Percentiles rank a stretch among this genome's conserved stretches.
Conservation (phyloP, 2,888 invertebrate species). For the Lymantria dispar region DNA sequence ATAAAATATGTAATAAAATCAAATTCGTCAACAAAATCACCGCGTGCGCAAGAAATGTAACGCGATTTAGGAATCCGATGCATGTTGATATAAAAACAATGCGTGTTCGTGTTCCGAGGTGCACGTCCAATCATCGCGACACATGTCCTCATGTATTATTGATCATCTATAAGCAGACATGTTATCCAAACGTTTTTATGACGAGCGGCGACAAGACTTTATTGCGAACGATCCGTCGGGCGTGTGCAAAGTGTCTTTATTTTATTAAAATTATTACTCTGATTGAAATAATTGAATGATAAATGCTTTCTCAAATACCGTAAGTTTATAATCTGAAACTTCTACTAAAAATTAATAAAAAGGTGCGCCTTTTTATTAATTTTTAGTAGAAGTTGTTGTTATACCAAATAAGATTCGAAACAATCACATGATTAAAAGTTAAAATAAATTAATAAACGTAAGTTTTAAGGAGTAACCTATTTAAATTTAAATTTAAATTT, state of each 20-base stretch:
- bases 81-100: constrained; percentile 3
- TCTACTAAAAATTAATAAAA: too few species aligned
- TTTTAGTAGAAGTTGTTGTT: too few species aligned
- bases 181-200: constrained; percentile 1
- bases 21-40: neutral
- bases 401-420: too few species aligned
- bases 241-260: neutral
- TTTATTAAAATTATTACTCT: neutral
- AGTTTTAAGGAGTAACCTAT: too few species aligned
- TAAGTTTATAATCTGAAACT: too few species aligned
- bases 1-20: too few species aligned
- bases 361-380: too few species aligned
- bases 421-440: too few species aligned
- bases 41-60: constrained; percentile 4
- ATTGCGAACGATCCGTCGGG: neutral
- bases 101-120: constrained; percentile 2
- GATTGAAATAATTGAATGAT: neutral
- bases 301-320: too few species aligned
- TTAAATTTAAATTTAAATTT: too few species aligned
- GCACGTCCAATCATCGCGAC: constrained; percentile 40
- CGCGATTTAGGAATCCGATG: constrained; percentile 4
- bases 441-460: too few species aligned
- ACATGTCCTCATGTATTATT: constrained; percentile 58
- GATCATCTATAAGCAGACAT: neutral
- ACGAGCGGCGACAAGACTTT: neutral